These are phyloP conservation scores for Emmelina monodactyla DNA, from an alignment of 2,888 invertebrate genomes.

Conservation along the genomic window DNA sequence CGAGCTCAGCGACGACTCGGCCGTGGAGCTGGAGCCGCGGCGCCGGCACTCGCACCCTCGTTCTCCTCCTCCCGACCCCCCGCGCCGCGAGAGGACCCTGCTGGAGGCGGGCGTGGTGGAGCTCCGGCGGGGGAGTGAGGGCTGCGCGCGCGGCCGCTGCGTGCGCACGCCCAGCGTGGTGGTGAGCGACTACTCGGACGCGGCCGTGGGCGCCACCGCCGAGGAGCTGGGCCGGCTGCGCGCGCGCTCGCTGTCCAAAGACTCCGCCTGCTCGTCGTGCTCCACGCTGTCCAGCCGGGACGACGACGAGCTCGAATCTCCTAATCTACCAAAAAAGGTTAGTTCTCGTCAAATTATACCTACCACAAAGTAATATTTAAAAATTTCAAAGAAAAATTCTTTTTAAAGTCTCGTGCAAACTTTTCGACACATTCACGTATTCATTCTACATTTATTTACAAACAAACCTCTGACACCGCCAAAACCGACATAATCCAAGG, in stretches of 20 bases:
- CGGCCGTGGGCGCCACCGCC: conserved; percentile 50
- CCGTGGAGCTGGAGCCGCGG: conserved; percentile 61
- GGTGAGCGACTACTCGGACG: conserved; percentile 87
- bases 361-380: background rate
- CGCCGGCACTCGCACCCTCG: conserved; percentile 48
- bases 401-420: too few relatives aligned
- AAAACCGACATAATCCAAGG: background rate
- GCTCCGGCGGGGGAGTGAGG: conserved; percentile 55
- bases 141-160: conserved; percentile 59
- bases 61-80: conserved; percentile 46
- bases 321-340: conserved; percentile 58
- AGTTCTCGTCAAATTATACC: conserved; percentile 19
- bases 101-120: conserved; percentile 67
- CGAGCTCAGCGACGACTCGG: conserved; percentile 62
- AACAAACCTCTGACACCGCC: conserved; percentile 2
- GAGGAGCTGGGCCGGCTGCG: conserved; percentile 56
- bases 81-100: conserved; percentile 44
- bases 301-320: conserved; percentile 65
- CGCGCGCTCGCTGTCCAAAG: conserved; percentile 64
- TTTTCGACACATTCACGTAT: too few relatives aligned
- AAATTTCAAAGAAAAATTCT: too few relatives aligned
- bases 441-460: too few relatives aligned
- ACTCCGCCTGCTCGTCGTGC: conserved; percentile 79
- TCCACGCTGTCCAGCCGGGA: conserved; percentile 79
- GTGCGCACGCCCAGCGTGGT: conserved; percentile 87